Evolutionary conservation across 2,797 vertebrate species (phyloP), one percentile per base, ranked within the genome.

Genomic region (Gymnothorax reevesii): DNA sequence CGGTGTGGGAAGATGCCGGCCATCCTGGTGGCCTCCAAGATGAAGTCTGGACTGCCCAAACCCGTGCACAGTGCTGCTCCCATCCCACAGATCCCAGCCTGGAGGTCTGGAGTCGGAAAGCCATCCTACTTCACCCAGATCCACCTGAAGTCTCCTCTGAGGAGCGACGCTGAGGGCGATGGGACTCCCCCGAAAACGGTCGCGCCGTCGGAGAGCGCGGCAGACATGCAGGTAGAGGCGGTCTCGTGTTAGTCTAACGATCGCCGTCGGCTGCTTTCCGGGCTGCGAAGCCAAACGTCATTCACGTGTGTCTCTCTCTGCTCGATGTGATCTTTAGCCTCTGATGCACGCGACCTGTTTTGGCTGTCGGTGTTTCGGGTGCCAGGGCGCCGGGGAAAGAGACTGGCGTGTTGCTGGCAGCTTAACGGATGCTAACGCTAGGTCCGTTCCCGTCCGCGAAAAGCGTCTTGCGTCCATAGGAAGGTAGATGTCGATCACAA

Each of bases 41-140:
- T 99, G 98, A 99, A 99, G 94, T 99, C 98, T 7, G 98, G 98
- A 96, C 97, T 99, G 91, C 97, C 98, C 87, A 98, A 98, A 95
- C 98, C 98, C 73, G 95, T 99, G 86, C 97, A 99, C 95, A 99
- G 97, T 33, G 98, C 98, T 83, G 95, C 96, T 88, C 98, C 98
- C 10, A 99, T 99, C 90, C 96, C 97, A 59, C 98, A 99, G 84
- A 93, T 96, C 85, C 96, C 97, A 20, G 94, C 94, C 93, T 94
- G 96, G 89, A 97, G 96, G 92, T 94, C 96, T 87, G 96, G 94
- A 80, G 95, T 62, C 92, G 96, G 94, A 87, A 96, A 95, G 93
- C 92, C 93, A 4, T 87, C 94, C 86, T 95, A 94, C 85, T 94
- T 92, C 57, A 96, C 95, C 93, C 89, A 96, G 91, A 95, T 96